A percentile compares a stretch with the other conserved stretches of the same genome.
phyloP scores from a whole-genome alignment of 1,140 invertebrate species.

The Neomicropteryx cornuta region DNA sequence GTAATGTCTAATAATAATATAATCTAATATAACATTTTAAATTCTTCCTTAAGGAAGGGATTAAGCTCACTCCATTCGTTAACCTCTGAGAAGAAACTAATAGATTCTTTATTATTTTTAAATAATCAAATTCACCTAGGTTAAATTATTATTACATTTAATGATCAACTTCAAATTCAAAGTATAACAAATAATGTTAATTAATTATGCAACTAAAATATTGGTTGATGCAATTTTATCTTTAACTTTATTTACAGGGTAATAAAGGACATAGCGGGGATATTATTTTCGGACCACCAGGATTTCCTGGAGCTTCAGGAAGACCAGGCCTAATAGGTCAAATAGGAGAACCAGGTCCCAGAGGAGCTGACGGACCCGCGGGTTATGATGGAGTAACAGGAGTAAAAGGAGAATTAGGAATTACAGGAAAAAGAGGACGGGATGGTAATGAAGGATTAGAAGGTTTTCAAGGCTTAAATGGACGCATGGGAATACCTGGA shows the following conservation, averaged over 20 bases:
- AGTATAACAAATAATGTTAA: no score
- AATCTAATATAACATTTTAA: no score
- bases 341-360: slow-evolving; percentile 36
- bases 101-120: no score
- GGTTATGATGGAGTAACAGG: slow-evolving; percentile 45
- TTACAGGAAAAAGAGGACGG: slow-evolving; percentile 44
- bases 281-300: slow-evolving; percentile 28
- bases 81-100: no score
- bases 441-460: slow-evolving; percentile 36
- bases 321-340: slow-evolving; percentile 45
- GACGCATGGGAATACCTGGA: slow-evolving; percentile 24
- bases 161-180: no score
- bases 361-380: slow-evolving; percentile 39
- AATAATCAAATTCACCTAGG: no score
- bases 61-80: no score
- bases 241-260: slow-evolving; percentile 18
- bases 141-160: no score
- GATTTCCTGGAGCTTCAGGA: slow-evolving; percentile 43
- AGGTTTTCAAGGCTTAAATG: slow-evolving; percentile 39
- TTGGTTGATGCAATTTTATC: no score
- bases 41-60: no score
- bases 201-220: no score
- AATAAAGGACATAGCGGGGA: slow-evolving; percentile 18
- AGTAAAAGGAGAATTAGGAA: slow-evolving; percentile 41
- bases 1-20: no score